Conservation (phyloP, 1,140 invertebrate species). For the Drosophila setifemur region DNA sequence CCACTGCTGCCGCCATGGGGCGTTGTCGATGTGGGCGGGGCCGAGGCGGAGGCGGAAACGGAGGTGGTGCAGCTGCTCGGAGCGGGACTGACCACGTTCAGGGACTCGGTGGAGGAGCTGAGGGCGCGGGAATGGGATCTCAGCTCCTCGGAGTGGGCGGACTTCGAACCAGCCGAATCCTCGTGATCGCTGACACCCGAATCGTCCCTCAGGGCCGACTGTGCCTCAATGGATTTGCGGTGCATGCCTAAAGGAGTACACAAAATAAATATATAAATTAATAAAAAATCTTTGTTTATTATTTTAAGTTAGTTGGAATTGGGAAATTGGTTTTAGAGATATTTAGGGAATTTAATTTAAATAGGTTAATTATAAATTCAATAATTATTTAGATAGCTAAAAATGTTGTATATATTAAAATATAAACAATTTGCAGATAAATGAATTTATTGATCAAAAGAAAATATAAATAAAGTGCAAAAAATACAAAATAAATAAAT, state of each 20-base stretch:
- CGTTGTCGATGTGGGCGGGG: conserved; percentile 53
- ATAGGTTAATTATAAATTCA: too few relatives aligned
- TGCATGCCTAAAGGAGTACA: conserved; percentile 93
- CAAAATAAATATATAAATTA: too few relatives aligned
- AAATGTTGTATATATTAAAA: too few relatives aligned
- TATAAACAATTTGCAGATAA: too few relatives aligned
- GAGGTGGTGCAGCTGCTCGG: conserved; percentile 63
- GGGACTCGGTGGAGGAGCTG: conserved; percentile 72
- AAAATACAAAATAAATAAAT: too few relatives aligned
- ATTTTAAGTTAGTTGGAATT: too few relatives aligned
- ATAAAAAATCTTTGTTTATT: too few relatives aligned
- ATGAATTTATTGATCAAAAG: too few relatives aligned
- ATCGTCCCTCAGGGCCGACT: conserved; percentile 93
- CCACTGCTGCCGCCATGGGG: conserved; percentile 59
- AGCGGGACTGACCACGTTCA: conserved; percentile 76
- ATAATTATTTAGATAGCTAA: too few relatives aligned
- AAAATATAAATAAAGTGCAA: too few relatives aligned
- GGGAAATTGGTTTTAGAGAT: too few relatives aligned
- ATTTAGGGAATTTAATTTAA: too few relatives aligned
- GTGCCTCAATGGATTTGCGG: conserved; percentile 98
- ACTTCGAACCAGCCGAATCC: conserved; percentile 71
- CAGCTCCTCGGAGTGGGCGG: conserved; percentile 63
- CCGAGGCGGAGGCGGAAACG: conserved; percentile 42
- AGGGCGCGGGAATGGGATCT: conserved; percentile 43
- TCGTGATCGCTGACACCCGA: conserved; percentile 84